Base-by-base conservation (phyloP, 2,113 vertebrate species). In the Callopanchax toddi region DNA sequence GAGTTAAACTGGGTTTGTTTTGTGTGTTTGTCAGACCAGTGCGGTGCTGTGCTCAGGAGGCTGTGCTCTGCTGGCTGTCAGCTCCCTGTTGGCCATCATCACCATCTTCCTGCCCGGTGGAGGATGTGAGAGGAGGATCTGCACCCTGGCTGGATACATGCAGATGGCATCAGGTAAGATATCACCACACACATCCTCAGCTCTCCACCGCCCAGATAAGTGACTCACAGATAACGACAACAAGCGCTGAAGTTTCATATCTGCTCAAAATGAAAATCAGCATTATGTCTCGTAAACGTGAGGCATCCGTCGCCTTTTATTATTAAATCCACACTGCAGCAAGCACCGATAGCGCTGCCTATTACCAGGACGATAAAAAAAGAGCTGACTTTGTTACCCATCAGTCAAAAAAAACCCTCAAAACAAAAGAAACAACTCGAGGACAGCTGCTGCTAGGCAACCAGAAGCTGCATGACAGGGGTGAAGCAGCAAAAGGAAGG, bases 121-220 rank as follows among this genome's bases (percentile, higher is more conserved):
- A 86, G 88, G 91, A 76, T 96, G 94, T n/a, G 96, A 97, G 90
- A 89, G 93, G 77, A 83, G 93, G 87, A 74, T 94, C 81, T 97
- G 96, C 90, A 95, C 94, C 59, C 90, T 97, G 89, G 94, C 95
- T 8, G 95, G 95, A 55, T 96, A 97, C 93, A 95, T 95, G 93
- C 96, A 97, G 92, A 95, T 93, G 82, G 94, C 95, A n/a, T 88
- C 95, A 88, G 95, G 95, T 96, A 65, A 83, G 17, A 58, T 6
- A 15, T 56, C 8, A 56, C 61, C 7, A 40, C 20, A 44, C 26
- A 43, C 39, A 36, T 2, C 6, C 6, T 16, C 2, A 6, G 7
- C 26, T 48, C 5, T 42, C 42, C 16, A 26, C 1, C 23, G 42
- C 18, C 37, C 7, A 23, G 25, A 60, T 11, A 42, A 45, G 4